phyloP scores from a whole-genome alignment of 2,888 invertebrate genomes.

The Zaprionus bogoriensis region DNA sequence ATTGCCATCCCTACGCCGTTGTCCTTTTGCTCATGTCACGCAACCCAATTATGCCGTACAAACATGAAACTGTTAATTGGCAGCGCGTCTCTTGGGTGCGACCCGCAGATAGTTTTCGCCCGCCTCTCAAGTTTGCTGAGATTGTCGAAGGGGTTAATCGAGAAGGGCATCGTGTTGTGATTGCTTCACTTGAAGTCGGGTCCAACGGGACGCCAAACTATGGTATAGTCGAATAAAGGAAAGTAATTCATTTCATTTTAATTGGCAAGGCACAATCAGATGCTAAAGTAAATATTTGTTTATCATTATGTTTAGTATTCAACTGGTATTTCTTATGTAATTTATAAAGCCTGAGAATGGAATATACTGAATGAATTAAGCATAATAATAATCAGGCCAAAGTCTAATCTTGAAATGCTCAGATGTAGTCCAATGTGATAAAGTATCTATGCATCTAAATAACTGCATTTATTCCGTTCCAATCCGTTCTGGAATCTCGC shows the following conservation, averaged over 20 bases:
- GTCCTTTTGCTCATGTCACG: conserved; percentile 61
- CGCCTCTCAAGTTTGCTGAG: conserved; percentile 36
- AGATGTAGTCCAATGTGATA: not conserved
- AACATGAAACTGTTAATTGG: conserved; percentile 80
- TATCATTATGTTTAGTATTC: not conserved
- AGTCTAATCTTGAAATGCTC: too few relatives aligned
- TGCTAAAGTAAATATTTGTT: not conserved
- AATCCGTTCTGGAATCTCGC: not conserved
- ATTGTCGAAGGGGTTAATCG: conserved; percentile 56
- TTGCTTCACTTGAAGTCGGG: not conserved
- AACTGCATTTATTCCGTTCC: not conserved
- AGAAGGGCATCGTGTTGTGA: not conserved
- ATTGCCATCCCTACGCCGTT: too few relatives aligned
- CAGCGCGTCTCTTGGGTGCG: conserved; percentile 58
- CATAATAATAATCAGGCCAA: too few relatives aligned
- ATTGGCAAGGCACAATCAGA: not conserved
- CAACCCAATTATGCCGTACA: conserved; percentile 72
- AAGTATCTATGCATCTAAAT: not conserved
- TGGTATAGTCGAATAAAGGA: not conserved
- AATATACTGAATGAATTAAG: too few relatives aligned
- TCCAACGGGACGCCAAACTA: not conserved
- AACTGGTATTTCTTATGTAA: not conserved
- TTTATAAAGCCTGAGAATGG: too few relatives aligned
- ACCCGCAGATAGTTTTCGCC: conserved; percentile 38
- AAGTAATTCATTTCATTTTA: not conserved